Base-by-base conservation (phyloP, 2,797 vertebrate species). In the Pseudochromis fuscus region DNA sequence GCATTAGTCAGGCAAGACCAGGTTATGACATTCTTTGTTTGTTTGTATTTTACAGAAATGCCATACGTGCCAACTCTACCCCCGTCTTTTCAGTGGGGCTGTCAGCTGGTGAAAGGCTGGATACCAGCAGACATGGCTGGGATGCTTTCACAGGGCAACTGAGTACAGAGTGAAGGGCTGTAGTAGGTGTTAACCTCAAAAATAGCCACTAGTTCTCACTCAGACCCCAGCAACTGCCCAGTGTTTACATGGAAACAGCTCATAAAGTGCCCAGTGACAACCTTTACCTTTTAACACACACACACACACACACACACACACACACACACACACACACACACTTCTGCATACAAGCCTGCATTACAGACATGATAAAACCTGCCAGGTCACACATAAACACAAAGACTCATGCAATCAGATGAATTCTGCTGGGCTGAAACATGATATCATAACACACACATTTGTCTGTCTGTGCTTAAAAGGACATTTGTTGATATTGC, bases 241-340 rank as follows among this genome's bases (percentile, higher is more conserved):
- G 15, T 89, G 82, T 90, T 82, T 88, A 80, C 75, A 64, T 31
- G 46, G 67, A 88, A 83, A 88, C 89, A 84, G 30, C 27, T 50
- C 28, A 3, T n/a, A 31, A 28, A n/a, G 33, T 8, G 24, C 63
- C 30, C 33, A 71, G 57, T 19, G 78, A 75, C 42, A 81, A 84
- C 76, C 74, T 86, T 73, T 11, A 50, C 75, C 69, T 48, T 40
- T 28, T n/a, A 5, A 60, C 52, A 49, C 15, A 50, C 52, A 42
- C 49, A 49, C 33, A 35, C 68, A 55, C 57, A 60, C 40, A 59
- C 45, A 57, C 44, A 44, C 25, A 42, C 44, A 50, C 53, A 37
- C 62, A 33, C 31, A 4, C 16, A 40, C 52, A 42, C 49, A 49
- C 33, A 35, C 68, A 55, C 57, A 60, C 40, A 59, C 45, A 57